These are phyloP conservation scores for Troides aeacus DNA, from an alignment of 2,888 invertebrate genomes.

Conservation along the genomic window DNA sequence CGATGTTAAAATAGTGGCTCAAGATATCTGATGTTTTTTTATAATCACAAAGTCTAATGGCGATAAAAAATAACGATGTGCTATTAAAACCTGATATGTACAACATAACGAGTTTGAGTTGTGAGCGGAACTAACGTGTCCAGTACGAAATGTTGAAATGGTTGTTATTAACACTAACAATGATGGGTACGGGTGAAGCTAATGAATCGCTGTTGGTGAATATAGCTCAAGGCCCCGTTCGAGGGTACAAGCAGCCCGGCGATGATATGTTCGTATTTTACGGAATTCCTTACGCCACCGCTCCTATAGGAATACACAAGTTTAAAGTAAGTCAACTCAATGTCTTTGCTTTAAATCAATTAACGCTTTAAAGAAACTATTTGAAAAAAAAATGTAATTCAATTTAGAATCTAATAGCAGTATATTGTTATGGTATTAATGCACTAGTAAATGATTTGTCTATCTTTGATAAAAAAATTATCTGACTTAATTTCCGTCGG, in stretches of 20 bases:
- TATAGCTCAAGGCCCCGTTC: conserved; percentile 46
- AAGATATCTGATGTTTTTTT: too few relatives aligned
- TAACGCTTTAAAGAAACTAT: not conserved
- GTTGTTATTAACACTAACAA: not conserved
- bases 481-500: too few relatives aligned
- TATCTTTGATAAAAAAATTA: too few relatives aligned
- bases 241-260: conserved; percentile 42
- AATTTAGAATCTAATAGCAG: too few relatives aligned
- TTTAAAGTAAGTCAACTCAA: conserved; percentile 45
- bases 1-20: too few relatives aligned
- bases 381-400: too few relatives aligned
- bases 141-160: conserved; percentile 1
- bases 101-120: not conserved
- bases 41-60: not conserved
- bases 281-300: conserved; percentile 58
- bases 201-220: conserved; percentile 36
- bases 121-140: not conserved
- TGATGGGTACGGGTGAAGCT: conserved; percentile 1
- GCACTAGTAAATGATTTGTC: too few relatives aligned
- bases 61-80: not conserved
- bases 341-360: not conserved
- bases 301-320: conserved; percentile 47
- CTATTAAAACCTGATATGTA: not conserved
- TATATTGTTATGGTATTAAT: too few relatives aligned
- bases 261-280: conserved; percentile 45